Conservation (phyloP, 2,888 invertebrate genomes). For the Agrypnus murinus region DNA sequence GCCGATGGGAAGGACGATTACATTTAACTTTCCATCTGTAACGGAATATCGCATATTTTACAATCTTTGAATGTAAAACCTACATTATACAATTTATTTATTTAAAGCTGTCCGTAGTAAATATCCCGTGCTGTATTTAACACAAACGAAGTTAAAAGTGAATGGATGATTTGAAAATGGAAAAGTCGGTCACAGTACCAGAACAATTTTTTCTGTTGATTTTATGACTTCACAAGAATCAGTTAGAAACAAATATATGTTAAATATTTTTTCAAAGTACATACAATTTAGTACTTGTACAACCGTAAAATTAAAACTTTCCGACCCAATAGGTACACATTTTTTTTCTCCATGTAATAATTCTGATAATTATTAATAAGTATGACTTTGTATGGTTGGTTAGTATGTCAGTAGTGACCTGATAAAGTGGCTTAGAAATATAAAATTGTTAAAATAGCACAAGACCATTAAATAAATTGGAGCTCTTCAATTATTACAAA, state of each 20-base stretch:
- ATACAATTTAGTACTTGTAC: no score
- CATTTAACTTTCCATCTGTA: slow-evolving; percentile 36
- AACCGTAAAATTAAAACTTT: slow-evolving; percentile 5
- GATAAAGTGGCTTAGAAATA: no score
- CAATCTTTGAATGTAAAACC: slow-evolving; percentile 9
- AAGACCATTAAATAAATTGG: slow-evolving; percentile 23
- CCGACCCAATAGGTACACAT: slow-evolving; percentile 2
- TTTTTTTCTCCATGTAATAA: no score
- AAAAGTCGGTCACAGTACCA: slow-evolving; percentile 15
- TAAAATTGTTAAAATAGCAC: background rate
- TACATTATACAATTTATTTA: slow-evolving; percentile 1
- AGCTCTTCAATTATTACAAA: slow-evolving; percentile 26
- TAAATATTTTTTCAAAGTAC: no score
- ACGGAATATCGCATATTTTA: slow-evolving; percentile 23
- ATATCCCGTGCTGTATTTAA: background rate
- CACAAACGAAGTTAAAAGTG: slow-evolving; percentile 24
- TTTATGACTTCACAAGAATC: no score
- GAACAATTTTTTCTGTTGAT: no score
- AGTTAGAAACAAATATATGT: no score
- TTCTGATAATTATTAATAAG: background rate
- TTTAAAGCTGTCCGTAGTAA: no score
- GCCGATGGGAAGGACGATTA: slow-evolving; percentile 44
- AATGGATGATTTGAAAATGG: slow-evolving; percentile 15
- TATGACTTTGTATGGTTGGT: background rate
- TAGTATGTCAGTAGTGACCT: no score